Evolutionary conservation across 2,113 vertebrate species (phyloP).

Genomic region (Nothocercus julius): DNA sequence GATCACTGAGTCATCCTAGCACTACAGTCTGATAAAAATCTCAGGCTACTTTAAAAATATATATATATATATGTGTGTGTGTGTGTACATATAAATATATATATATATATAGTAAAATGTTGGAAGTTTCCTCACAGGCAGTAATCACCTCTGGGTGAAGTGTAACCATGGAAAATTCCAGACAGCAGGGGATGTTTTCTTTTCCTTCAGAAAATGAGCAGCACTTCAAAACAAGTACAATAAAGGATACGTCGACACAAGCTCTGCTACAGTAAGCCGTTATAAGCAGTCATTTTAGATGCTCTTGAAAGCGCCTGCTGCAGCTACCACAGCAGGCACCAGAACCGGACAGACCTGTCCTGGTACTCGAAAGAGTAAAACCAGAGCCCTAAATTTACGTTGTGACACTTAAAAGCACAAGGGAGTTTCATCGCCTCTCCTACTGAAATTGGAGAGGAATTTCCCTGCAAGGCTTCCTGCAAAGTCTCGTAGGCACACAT

Average conservation of each 20-base stretch:
- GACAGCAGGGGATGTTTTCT: conserved; percentile 7
- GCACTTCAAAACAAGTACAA: background rate
- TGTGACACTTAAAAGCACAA: background rate
- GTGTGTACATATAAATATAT: no score
- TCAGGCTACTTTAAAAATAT: background rate
- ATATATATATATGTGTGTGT: background rate
- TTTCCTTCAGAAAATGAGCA: conserved; percentile 19
- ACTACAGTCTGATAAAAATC: conserved; percentile 24
- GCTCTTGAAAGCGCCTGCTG: accelerated
- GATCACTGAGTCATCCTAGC: background rate
- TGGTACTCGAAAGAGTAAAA: accelerated
- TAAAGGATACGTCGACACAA: background rate
- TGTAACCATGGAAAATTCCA: conserved; percentile 54
- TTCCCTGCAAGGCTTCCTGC: accelerated
- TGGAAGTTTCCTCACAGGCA: background rate
- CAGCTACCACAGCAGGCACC: background rate
- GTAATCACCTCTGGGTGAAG: background rate
- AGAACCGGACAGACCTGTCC: accelerated
- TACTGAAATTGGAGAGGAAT: background rate
- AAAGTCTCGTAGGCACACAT: background rate
- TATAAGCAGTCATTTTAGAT: background rate
- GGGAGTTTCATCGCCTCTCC: accelerated
- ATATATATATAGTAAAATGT: background rate
- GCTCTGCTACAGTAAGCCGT: background rate
- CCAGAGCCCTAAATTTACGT: accelerated